Evolutionary conservation across 1,140 invertebrate species (phyloP).

Genomic region (Drosophila chauvacae): DNA sequence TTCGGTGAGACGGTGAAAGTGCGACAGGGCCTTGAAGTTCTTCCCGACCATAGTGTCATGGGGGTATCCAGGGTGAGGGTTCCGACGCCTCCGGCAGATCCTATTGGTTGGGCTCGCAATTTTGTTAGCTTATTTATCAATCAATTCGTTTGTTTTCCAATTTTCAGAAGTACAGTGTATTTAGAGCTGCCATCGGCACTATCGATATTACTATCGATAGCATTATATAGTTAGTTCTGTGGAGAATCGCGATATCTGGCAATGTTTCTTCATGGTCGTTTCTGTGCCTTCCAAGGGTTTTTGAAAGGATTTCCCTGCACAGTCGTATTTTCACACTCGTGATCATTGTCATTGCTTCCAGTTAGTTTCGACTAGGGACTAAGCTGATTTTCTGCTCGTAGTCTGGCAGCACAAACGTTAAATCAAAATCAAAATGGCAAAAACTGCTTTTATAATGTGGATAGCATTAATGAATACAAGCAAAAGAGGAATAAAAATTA

Average conservation of each 20-base stretch:
- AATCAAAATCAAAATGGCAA: too few relatives aligned
- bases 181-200: not conserved
- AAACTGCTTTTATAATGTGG: too few relatives aligned
- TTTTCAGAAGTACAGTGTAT: constrained; percentile 25
- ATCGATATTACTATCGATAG: not conserved
- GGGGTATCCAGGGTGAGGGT: not conserved
- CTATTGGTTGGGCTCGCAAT: constrained; percentile 3
- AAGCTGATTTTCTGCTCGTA: too few relatives aligned
- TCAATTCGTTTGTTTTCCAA: not conserved
- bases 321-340: too few relatives aligned
- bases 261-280: too few relatives aligned
- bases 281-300: too few relatives aligned
- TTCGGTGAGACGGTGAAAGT: constrained; percentile 70
- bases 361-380: too few relatives aligned
- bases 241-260: not conserved
- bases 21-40: constrained; percentile 68
- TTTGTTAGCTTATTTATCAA: constrained; percentile 18
- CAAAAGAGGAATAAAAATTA: not conserved
- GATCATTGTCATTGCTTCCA: too few relatives aligned
- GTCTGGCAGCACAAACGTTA: too few relatives aligned
- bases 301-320: too few relatives aligned
- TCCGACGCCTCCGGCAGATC: constrained; percentile 13
- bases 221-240: not conserved
- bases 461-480: too few relatives aligned
- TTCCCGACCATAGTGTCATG: constrained; percentile 67